A percentile compares a stretch with the other conserved stretches of the same genome.
Conservation (phyloP, 2,888 invertebrate species). For the Pandemis corylana region DNA sequence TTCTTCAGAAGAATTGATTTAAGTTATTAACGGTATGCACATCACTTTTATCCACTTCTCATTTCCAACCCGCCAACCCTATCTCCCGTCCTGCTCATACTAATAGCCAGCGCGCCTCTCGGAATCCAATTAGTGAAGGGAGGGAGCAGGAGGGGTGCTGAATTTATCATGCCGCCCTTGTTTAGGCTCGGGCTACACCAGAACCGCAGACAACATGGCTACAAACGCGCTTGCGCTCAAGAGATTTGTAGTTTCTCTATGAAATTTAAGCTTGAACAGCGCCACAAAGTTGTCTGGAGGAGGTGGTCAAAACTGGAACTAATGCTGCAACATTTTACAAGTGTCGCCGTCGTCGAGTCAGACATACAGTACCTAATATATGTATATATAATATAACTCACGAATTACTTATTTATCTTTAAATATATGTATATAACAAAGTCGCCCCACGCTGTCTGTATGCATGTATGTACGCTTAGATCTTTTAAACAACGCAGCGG, state of each 20-base stretch:
- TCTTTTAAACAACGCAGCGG: no score
- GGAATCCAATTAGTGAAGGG: conserved; percentile 76
- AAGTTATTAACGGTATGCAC: neutral
- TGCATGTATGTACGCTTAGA: no score
- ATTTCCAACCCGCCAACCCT: conserved; percentile 13
- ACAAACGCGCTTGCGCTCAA: neutral
- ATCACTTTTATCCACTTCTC: neutral
- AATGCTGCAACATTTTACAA: neutral
- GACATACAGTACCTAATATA: no score
- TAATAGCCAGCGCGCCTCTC: conserved; percentile 74
- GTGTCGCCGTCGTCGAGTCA: no score
- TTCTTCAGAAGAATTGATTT: neutral
- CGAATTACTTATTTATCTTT: no score
- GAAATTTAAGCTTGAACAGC: neutral
- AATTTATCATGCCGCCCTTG: conserved; percentile 76
- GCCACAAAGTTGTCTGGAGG: no score
- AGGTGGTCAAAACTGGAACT: neutral
- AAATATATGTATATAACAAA: no score
- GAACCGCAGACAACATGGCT: neutral
- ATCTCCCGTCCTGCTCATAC: conserved; percentile 62
- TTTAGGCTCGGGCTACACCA: conserved; percentile 49
- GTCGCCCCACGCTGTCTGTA: no score
- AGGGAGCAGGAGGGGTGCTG: conserved; percentile 66
- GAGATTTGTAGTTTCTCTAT: no score
- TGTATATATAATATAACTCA: no score